These are phyloP conservation scores for Metopia argyrocephala DNA, from an alignment of 2,888 invertebrate species.

Conservation along the genomic window DNA sequence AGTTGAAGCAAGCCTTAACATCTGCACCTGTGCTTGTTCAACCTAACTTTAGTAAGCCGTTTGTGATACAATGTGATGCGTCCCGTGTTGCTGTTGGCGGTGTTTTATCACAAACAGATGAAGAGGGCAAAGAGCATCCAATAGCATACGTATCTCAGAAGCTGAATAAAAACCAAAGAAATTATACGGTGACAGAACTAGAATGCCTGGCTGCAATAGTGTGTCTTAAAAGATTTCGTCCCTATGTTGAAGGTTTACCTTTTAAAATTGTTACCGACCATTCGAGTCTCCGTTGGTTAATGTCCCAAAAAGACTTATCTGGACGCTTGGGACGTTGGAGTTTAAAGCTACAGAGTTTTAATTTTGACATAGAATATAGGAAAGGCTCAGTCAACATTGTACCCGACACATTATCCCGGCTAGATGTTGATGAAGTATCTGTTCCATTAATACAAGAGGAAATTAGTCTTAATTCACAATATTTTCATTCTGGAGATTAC, in stretches of 20 bases:
- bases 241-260: constrained; percentile 30
- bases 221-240: constrained; percentile 47
- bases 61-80: constrained; percentile 32
- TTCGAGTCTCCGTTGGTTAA: constrained; percentile 2
- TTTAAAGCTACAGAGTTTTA: constrained; percentile 6
- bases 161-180: constrained; percentile 28
- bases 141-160: constrained; percentile 62
- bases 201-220: constrained; percentile 48
- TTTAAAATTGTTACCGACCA: constrained; percentile 20
- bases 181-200: constrained; percentile 37
- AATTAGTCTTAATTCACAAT: not conserved
- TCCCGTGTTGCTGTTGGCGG: constrained; percentile 23
- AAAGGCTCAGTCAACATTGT: constrained; percentile 21
- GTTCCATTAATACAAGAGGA: not conserved
- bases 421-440: constrained; percentile 11
- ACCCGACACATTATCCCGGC: constrained; percentile 6
- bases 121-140: constrained; percentile 18
- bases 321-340: constrained; percentile 20
- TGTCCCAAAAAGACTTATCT: constrained; percentile 23
- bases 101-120: constrained; percentile 26
- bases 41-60: constrained; percentile 30
- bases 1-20: constrained; percentile 17
- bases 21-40: constrained; percentile 26
- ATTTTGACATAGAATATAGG: constrained; percentile 19
- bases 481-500: not conserved